Conservation (phyloP, 2,888 invertebrate genomes). For the Drosophila hamatofila region DNA sequence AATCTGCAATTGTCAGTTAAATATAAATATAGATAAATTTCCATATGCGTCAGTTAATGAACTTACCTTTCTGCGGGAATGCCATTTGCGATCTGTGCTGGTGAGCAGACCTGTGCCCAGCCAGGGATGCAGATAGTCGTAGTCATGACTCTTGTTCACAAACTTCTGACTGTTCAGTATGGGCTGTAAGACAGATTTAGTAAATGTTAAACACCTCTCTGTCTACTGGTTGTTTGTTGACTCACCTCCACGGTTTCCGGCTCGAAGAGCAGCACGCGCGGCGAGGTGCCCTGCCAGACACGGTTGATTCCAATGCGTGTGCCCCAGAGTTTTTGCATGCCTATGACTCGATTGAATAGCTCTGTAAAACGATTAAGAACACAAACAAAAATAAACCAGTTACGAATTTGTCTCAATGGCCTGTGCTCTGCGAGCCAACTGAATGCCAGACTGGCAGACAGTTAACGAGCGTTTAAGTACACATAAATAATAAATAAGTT, state of each 20-base stretch:
- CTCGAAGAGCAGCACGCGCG: constrained; percentile 86
- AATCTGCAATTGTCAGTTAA: constrained; percentile 82
- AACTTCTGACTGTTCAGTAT: constrained; percentile 87
- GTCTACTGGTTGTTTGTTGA: neutral
- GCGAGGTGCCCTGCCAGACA: constrained; percentile 86
- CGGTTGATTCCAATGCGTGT: constrained; percentile 86
- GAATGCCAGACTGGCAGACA: neutral
- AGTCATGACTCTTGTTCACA: constrained; percentile 87
- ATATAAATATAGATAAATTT: neutral
- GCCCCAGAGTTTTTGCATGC: constrained; percentile 86
- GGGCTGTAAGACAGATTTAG: constrained; percentile 82
- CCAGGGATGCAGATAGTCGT: constrained; percentile 87
- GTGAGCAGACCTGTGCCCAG: constrained; percentile 87
- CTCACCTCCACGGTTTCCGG: constrained; percentile 86
- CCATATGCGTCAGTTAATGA: neutral
- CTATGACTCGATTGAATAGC: constrained; percentile 86
- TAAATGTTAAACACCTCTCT: neutral
- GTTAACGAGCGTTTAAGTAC: constrained; percentile 49
- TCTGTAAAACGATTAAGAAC: constrained; percentile 80
- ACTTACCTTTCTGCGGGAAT: constrained; percentile 86
- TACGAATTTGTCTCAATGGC: constrained; percentile 21
- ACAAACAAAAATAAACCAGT: constrained; percentile 27
- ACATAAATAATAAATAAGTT: constrained; percentile 46
- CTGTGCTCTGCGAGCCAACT: neutral
- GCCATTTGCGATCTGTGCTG: constrained; percentile 88